phyloP scores from a whole-genome alignment of 2,113 vertebrate species.

The Philantomba maxwellii region DNA sequence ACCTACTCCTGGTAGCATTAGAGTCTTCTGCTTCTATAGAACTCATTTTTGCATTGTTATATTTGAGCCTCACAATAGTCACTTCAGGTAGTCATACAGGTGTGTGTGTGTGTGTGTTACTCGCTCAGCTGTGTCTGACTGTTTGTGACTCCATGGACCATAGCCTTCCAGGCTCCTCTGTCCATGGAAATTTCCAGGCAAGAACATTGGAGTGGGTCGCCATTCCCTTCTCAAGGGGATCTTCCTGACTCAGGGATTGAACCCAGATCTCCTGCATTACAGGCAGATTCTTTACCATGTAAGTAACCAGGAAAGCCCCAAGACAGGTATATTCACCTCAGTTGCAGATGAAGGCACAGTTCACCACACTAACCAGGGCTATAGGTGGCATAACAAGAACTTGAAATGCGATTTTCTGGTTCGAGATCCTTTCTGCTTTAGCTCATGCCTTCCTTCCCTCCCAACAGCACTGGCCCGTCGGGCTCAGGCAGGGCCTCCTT shows the following conservation, averaged over 20 bases:
- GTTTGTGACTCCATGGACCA: neutral
- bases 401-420: neutral
- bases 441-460: neutral
- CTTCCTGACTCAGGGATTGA: neutral
- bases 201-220: neutral
- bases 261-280: neutral
- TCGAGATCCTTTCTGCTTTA: neutral
- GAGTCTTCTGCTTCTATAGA: neutral
- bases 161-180: neutral
- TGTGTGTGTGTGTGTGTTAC: neutral
- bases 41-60: neutral
- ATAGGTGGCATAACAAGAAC: neutral
- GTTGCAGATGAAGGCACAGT: neutral
- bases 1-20: neutral
- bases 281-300: neutral
- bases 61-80: neutral
- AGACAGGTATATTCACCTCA: neutral
- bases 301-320: neutral
- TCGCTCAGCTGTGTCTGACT: neutral
- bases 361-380: neutral
- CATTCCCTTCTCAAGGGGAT: neutral
- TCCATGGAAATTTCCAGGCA: neutral
- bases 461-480: fast-evolving
- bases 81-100: neutral
- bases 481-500: neutral